A percentile compares a stretch with the other conserved stretches of the same genome.
phyloP scores from a whole-genome alignment of 2,888 invertebrate genomes.

The Macrophya annulata region DNA sequence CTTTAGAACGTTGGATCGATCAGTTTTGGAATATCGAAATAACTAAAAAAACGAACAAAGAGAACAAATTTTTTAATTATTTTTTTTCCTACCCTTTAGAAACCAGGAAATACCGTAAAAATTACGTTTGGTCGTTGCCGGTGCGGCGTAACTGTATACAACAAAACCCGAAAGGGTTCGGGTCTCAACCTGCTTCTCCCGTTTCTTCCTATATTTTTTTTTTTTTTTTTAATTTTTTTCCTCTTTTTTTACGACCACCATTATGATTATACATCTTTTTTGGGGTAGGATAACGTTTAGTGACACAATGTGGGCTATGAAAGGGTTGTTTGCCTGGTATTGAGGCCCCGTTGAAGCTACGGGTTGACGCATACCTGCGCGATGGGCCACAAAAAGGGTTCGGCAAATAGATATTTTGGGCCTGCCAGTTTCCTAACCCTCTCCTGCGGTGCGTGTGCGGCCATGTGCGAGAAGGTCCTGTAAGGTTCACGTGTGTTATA shows the following conservation, averaged over 20 bases:
- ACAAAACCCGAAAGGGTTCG: constrained; percentile 60
- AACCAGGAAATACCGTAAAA: constrained; percentile 33
- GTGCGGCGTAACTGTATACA: constrained; percentile 49
- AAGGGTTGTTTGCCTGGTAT: constrained; percentile 69
- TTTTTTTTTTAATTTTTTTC: constrained; percentile 14
- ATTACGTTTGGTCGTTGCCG: constrained; percentile 9
- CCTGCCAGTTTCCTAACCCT: constrained; percentile 63
- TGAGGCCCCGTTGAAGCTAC: constrained; percentile 56
- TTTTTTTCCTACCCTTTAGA: background rate
- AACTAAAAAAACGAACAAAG: background rate
- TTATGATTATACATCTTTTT: constrained; percentile 55
- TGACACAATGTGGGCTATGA: constrained; percentile 70
- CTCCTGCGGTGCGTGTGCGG: constrained; percentile 50
- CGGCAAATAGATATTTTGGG: constrained; percentile 56
- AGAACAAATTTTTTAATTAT: background rate
- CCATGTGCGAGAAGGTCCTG: constrained; percentile 50
- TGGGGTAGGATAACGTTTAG: constrained; percentile 69
- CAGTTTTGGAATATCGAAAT: background rate
- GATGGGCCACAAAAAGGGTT: constrained; percentile 54
- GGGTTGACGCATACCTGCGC: constrained; percentile 41
- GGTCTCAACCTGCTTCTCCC: constrained; percentile 62
- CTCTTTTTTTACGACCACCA: constrained; percentile 37
- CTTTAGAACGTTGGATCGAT: background rate
- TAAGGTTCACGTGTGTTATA: constrained; percentile 41
- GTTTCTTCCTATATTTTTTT: background rate